These are phyloP conservation scores for Excalfactoria chinensis DNA, from an alignment of 2,113 vertebrate species.

Conservation along the genomic window DNA sequence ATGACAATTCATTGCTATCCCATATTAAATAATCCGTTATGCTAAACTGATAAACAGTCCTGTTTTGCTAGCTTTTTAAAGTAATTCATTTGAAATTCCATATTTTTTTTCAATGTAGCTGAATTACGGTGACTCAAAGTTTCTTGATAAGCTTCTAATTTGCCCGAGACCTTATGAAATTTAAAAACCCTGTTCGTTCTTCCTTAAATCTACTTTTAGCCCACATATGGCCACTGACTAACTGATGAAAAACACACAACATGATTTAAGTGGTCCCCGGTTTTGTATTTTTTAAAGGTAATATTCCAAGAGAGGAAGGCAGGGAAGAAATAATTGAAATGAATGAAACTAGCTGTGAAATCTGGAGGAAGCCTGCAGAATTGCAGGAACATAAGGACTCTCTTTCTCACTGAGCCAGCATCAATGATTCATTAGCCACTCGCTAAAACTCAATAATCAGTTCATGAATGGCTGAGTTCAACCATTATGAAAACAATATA, in stretches of 20 bases:
- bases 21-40: not conserved
- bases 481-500: conserved; percentile 66
- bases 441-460: conserved; percentile 69
- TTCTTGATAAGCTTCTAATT: not conserved
- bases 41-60: conserved; percentile 47
- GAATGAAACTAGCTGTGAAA: not conserved
- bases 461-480: conserved; percentile 66
- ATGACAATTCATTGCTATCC: conserved; percentile 27
- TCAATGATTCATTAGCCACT: conserved; percentile 71
- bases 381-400: conserved; percentile 43
- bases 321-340: not conserved
- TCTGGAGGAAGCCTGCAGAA: conserved; percentile 45
- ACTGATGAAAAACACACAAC: not conserved
- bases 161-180: not conserved
- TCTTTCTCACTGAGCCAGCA: conserved; percentile 58
- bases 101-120: conserved; percentile 2
- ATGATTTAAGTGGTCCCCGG: not conserved
- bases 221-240: not conserved
- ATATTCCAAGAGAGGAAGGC: not conserved
- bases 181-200: not conserved
- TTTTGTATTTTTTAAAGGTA: not conserved
- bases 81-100: conserved; percentile 2
- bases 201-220: not conserved
- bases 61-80: conserved; percentile 22
- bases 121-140: not conserved